Base-by-base conservation (phyloP, 2,888 invertebrate species). In the Chrysopilus asiliformis region DNA sequence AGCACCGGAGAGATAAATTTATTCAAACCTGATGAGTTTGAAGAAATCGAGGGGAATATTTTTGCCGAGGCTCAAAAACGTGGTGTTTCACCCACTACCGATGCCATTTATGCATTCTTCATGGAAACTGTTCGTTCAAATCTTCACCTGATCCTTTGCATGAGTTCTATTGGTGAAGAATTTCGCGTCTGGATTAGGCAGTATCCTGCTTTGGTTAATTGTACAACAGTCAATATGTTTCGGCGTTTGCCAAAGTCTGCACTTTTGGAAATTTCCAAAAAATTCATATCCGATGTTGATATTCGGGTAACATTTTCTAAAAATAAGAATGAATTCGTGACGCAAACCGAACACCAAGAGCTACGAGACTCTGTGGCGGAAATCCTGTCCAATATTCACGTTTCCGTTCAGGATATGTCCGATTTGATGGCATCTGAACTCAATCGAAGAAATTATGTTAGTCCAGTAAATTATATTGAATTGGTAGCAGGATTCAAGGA, bases 141-240 rank as follows among this genome's bases (percentile, higher is more conserved):
- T 56, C 58, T 90, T 56, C 87, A 86, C 52, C 74, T 89, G 20
- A 74, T 86, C 31, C 63, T 91, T 17, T 84, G 86, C 53, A 82
- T 91, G 76, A 89, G 85, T 51, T 89, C 90, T 1, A 83, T 89
- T 39, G 90, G 89, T 1, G 83, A 85, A 41, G 72, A 74, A 12
- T 87, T 90, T 61, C 58, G 72, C 52, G 78, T 80, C 51, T 75
- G 85, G 38, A 72, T 90, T 48, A 74, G 89, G 8, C 86, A 86
- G 58, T 91, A 86, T 63, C 90, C 91, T 2, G 80, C 86, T 1
- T 65, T 91, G 38, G 79, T 90, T 28, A 89, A 86, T 65, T 78
- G 81, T 45, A 84, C 86, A 1, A 86, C 87, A 1, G 85, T 87
- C 15, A 85, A 90, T 60, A 90, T 87, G 87, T 86, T 89, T 64